Evolutionary conservation across 2,888 invertebrate species (phyloP), one percentile per base, ranked within the genome.

Genomic region (Thecophora atra): DNA sequence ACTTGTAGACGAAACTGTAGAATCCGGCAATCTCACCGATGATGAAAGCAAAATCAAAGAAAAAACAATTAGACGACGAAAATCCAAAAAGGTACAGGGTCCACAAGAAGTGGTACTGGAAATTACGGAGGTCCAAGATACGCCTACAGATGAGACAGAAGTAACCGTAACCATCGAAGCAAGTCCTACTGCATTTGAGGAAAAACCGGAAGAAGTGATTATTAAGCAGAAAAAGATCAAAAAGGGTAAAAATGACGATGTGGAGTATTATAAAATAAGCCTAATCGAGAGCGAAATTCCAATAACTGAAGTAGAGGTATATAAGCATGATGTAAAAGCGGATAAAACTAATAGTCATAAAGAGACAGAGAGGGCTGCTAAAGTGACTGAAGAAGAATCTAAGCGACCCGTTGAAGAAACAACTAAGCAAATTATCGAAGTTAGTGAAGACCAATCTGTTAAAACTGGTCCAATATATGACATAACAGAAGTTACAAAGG

Each of bases 51-150:
- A 81, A 51, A 72, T 86, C n/a, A 84, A 83, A 75, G 84, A 85
- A 73, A 83, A 86, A 74, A 82, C 82, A 0, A 83, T 85, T 15
- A 83, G 82, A 56, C 83, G 83, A 71, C 81, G 84, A 65, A 84
- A 82, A 74, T 78, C 84, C 17, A 84, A 81, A 42, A 81, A 82
- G 52, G 83, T 79, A 82, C 87, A 65, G 87, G 87, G 87, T 63
- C 82, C 83, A 4, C 83, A 84, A 44, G 88, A 87, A 44, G 79
- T 83, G 5, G 83, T 87, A 73, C 79, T 87, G 73, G 87, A 88
- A 76, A 81, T 88, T 2, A 87, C 88, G 0, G 88, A 87, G 0
- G 79, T 87, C 4, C 82, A 87, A 76, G 78, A 87, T 75, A 75
- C 87, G 82, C 81, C 85, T 79, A 82, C 88, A 80, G 80, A 81